phyloP scores from a whole-genome alignment of 2,113 vertebrate genomes.

The Puffinus mauretanicus region DNA sequence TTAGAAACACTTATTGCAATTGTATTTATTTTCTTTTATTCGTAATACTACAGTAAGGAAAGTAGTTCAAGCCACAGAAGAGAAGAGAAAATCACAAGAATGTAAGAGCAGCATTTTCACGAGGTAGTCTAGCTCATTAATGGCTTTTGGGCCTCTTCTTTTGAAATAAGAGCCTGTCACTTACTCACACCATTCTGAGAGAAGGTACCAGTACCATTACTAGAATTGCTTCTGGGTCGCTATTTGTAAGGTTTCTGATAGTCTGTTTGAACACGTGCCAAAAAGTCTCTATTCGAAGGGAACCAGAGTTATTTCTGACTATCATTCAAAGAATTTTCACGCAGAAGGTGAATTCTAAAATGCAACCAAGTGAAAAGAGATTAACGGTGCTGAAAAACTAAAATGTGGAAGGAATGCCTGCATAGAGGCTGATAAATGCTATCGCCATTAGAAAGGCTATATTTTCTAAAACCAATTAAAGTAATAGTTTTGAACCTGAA shows the following conservation, averaged over 20 bases:
- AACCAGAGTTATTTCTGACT: not conserved
- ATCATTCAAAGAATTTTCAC: not conserved
- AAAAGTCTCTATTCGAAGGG: not conserved
- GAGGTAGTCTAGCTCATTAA: not conserved
- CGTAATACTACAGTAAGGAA: not conserved
- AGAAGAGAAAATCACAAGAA: not conserved
- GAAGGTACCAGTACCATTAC: not conserved
- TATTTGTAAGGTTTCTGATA: not conserved
- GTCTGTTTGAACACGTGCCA: not conserved
- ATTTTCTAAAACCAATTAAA: conserved; percentile 9
- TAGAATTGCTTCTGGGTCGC: not conserved
- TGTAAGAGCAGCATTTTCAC: not conserved
- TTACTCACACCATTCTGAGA: not conserved
- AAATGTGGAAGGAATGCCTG: conserved; percentile 4
- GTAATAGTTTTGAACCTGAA: conserved; percentile 14
- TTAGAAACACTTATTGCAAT: not conserved
- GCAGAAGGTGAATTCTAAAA: conserved; percentile 2
- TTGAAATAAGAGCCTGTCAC: not conserved
- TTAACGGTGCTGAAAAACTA: not conserved
- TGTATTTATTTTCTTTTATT: not conserved
- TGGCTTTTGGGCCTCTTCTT: not conserved
- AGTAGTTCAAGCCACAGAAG: not conserved
- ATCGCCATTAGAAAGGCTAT: not conserved
- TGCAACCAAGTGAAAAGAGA: conserved; percentile 20
- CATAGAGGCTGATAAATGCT: not conserved